Percentiles rank a stretch among this genome's conserved stretches.
Evolutionary conservation across 1,140 invertebrate species (phyloP).

Genomic region (Dysdera silvatica): DNA sequence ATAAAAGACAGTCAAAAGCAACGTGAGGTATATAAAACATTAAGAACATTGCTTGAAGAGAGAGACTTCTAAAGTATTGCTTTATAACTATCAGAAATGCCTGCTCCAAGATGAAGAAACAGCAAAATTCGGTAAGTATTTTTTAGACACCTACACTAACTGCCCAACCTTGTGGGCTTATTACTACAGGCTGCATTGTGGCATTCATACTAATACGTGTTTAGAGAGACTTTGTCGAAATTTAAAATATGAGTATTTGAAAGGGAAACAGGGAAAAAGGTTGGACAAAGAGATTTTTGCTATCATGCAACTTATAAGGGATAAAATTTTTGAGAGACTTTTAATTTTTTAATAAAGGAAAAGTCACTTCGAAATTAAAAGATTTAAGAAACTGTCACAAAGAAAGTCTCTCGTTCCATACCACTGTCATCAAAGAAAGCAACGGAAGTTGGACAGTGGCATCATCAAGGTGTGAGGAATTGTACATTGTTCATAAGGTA

Average conservation of each 20-base stretch:
- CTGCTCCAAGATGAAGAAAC: neutral
- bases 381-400: constrained; percentile 54
- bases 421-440: neutral
- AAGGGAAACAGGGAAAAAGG: neutral
- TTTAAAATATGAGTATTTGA: constrained; percentile 8
- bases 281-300: constrained; percentile 38
- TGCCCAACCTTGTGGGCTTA: neutral
- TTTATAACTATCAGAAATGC: neutral
- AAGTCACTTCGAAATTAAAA: constrained; percentile 58
- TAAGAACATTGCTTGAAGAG: neutral
- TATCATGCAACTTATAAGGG: constrained; percentile 39
- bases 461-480: neutral
- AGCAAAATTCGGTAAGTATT: neutral
- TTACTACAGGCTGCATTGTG: constrained; percentile 2
- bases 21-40: neutral
- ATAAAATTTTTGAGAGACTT: constrained; percentile 53
- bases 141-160: neutral
- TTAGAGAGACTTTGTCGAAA: neutral
- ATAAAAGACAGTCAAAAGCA: neutral
- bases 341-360: neutral
- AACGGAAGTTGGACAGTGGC: neutral
- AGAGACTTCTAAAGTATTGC: neutral
- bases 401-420: neutral
- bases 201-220: constrained; percentile 13
- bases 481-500: neutral